Evolutionary conservation across 1,140 invertebrate species (phyloP).

Genomic region (Cyrtorhinus lividipennis): DNA sequence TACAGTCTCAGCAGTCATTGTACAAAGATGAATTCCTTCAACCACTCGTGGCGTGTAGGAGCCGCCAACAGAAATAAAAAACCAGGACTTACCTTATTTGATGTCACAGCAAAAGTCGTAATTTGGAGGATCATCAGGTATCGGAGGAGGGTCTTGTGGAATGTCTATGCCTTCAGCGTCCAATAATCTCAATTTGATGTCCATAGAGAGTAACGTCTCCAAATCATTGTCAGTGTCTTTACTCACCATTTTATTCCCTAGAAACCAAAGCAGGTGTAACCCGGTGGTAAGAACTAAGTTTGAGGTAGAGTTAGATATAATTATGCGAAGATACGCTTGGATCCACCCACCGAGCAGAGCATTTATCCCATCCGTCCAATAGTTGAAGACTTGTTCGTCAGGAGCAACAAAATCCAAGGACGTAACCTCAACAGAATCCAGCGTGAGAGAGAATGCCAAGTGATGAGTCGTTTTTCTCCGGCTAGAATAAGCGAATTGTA

Average conservation of each 20-base stretch:
- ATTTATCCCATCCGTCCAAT: slow-evolving; percentile 94
- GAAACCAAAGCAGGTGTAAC: too few species aligned
- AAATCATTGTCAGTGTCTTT: slow-evolving; percentile 78
- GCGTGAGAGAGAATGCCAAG: slow-evolving; percentile 72
- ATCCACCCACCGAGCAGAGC: slow-evolving; percentile 56
- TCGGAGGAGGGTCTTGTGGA: slow-evolving; percentile 76
- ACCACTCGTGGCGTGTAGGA: too few species aligned
- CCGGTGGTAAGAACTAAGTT: too few species aligned
- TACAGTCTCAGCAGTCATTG: too few species aligned
- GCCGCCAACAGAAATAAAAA: too few species aligned
- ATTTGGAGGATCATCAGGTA: slow-evolving; percentile 75
- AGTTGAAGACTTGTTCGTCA: slow-evolving; percentile 76
- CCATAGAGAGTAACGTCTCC: slow-evolving; percentile 85
- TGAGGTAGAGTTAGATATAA: too few species aligned
- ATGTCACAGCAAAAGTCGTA: slow-evolving; percentile 57
- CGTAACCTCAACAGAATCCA: slow-evolving; percentile 55
- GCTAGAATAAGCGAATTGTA: slow-evolving; percentile 30
- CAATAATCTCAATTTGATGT: slow-evolving; percentile 82
- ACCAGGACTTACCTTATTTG: neutral
- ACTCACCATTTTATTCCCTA: slow-evolving; percentile 75
- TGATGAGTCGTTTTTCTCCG: slow-evolving; percentile 64
- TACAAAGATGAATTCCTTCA: too few species aligned
- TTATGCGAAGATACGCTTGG: too few species aligned
- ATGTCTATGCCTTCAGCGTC: slow-evolving; percentile 92
- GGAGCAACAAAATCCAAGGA: slow-evolving; percentile 85